Evolutionary conservation across 2,113 vertebrate genomes (phyloP), one percentile per base, ranked within the genome.

Genomic region (Zosterops pallidus): DNA sequence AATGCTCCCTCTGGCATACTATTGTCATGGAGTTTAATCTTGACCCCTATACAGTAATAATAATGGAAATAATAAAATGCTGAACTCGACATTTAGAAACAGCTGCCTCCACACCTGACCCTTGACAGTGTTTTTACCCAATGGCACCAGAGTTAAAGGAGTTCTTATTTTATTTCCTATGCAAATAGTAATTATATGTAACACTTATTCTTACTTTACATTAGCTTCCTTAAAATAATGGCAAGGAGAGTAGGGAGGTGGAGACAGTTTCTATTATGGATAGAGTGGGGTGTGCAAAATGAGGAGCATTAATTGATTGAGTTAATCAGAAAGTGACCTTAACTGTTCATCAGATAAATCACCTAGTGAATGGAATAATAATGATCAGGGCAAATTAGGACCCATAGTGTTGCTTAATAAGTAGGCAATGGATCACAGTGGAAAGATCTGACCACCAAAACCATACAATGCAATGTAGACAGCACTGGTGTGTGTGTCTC

Each of bases 281-380:
- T 78, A 33, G 68, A 47, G 28, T 68, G 69, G 76, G 88, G 60
- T 83, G 24, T 96, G 88, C 76, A 93, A 88, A 95, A 81, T 60
- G 79, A 88, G 83, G 56, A 90, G 44, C 90, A 90, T 80, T 94
- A 93, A 96, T 90, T 95, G 92, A 90, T 94, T 84, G 94, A 97
- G 90, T 93, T 95, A 96, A 96, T 96, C 88, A 94, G 85, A 95
- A 93, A 93, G 86, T 95, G 94, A 95, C 93, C 94, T 94, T 94
- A 96, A 68, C 88, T 89, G 69, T 69, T 83, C 80, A 90, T 81
- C 94, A 92, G 33, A 92, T 97, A 87, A 94, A 95, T 95, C 91
- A 96, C 74, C 74, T 89, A 18, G 80, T 69, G 88, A 95, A 94
- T 74, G 83, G 89, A 94, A 92, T 90, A 96, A 96, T 90, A 93